A percentile compares a stretch with the other conserved stretches of the same genome.
phyloP scores from a whole-genome alignment of 2,888 invertebrate genomes.

The Philereme transversata region DNA sequence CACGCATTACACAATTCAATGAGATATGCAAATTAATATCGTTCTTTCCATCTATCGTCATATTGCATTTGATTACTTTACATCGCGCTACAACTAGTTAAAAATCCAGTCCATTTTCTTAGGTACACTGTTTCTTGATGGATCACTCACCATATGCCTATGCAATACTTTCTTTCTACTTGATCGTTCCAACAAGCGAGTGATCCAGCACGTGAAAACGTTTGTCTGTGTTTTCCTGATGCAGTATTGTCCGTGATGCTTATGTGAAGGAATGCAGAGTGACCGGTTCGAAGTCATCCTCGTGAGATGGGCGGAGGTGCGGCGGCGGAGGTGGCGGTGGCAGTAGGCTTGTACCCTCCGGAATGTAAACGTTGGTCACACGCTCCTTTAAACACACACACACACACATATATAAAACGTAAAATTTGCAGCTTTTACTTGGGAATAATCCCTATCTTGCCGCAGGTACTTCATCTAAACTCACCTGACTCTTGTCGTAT shows the following conservation, averaged over 20 bases:
- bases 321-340: slow-evolving; percentile 86
- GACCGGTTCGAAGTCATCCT: slow-evolving; percentile 85
- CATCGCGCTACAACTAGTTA: slow-evolving; percentile 15
- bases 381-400: slow-evolving; percentile 76
- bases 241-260: slow-evolving; percentile 32
- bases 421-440: background rate
- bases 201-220: slow-evolving; percentile 23
- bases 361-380: slow-evolving; percentile 85
- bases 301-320: slow-evolving; percentile 65
- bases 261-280: slow-evolving; percentile 80
- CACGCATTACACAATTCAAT: slow-evolving; percentile 9
- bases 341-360: slow-evolving; percentile 88
- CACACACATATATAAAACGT: slow-evolving; percentile 7
- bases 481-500: slow-evolving; percentile 90
- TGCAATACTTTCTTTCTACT: slow-evolving; percentile 1
- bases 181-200: slow-evolving; percentile 18
- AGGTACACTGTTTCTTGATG: slow-evolving; percentile 18
- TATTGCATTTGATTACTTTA: slow-evolving; percentile 18
- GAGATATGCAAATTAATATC: slow-evolving; percentile 21
- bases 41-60: slow-evolving; percentile 17
- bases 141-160: slow-evolving; percentile 23
- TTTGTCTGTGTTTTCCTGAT: slow-evolving; percentile 17
- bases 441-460: background rate
- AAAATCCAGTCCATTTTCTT: slow-evolving; percentile 12
- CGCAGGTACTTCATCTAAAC: background rate